These are phyloP conservation scores for Pachydiplax longipennis DNA, from an alignment of 2,888 invertebrate genomes.

Conservation along the genomic window DNA sequence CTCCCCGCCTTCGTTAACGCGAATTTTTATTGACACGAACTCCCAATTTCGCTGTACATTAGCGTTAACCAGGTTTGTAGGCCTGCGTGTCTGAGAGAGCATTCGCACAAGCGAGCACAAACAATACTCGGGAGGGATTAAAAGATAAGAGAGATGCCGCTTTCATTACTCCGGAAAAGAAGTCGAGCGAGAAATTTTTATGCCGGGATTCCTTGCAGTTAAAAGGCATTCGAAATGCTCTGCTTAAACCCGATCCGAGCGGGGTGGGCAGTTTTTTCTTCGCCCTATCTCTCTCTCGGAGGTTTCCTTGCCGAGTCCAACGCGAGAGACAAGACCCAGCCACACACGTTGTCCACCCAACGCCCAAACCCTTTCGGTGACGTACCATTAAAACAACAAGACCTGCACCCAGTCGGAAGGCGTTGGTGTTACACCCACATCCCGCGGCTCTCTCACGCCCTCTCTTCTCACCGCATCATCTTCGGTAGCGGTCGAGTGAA, in stretches of 20 bases:
- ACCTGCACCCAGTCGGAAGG: conserved; percentile 32
- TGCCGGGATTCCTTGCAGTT: conserved; percentile 29
- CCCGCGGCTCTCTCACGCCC: not conserved
- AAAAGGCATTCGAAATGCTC: conserved; percentile 7
- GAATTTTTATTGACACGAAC: no score
- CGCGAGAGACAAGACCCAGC: not conserved
- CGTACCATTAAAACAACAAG: conserved; percentile 34
- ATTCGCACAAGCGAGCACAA: not conserved
- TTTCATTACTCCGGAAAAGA: not conserved
- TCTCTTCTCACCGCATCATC: not conserved
- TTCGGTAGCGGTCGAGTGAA: not conserved
- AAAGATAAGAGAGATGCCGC: not conserved
- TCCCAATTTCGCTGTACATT: no score
- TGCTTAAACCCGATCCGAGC: not conserved
- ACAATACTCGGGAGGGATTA: not conserved
- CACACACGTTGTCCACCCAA: not conserved
- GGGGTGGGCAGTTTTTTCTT: not conserved
- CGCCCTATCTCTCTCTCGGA: not conserved
- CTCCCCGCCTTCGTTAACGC: no score
- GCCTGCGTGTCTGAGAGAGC: no score
- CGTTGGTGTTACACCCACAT: conserved; percentile 37
- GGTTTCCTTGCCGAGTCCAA: not conserved
- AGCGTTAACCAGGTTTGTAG: no score
- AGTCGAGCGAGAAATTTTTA: conserved; percentile 25
- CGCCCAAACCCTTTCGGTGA: conserved; percentile 15